Evolutionary conservation across 2,888 invertebrate species (phyloP), one percentile per base, ranked within the genome.

Genomic region (Apodemia hepburni): DNA sequence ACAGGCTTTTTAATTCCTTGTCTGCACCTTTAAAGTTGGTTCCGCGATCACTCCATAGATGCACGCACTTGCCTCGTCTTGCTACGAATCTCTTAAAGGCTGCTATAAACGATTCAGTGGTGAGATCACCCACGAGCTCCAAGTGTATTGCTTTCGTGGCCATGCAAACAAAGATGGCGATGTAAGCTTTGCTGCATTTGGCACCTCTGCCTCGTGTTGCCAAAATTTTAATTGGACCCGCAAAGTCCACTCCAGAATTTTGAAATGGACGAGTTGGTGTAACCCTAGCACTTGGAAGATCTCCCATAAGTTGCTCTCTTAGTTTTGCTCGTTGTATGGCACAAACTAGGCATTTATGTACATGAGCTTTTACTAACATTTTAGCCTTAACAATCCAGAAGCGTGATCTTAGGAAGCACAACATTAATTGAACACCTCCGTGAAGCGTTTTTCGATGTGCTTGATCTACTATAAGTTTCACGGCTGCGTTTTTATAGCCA

Each of bases 161-260:
- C 69, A 69, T 69, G 47, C 68, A 68, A 6, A 69, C 61, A 47
- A 68, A 73, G 0, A 74, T 65, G 2, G 69, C 69, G 0, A 73
- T 59, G 18, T 38, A 59, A 51, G 51, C 51, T 11, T 51, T 51
- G 4, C 18, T 18, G 12, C 51, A 22, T 11, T 49, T 17, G 18
- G 18, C 18, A 4, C 51, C 51, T 51, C 51, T 18, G 4, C 51
- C 51, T 12, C 51, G 51, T 22, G 51, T 18, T 5, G 38, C 66
- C 5, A 69, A 54, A 17, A 71, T 51, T 27, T 68, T 61, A 12
- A 64, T 62, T 0, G 71, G 73, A 2, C 73, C 73, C 17, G 70
- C 69, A 65, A 71, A 75, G 47, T 73, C 73, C 0, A 73, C 69
- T 29, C 70, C 71, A 29, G 69, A 69, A n/a, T 69, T 42, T 1